phyloP scores from a whole-genome alignment of 2,797 vertebrate species.

The Phalloptychus januarius region DNA sequence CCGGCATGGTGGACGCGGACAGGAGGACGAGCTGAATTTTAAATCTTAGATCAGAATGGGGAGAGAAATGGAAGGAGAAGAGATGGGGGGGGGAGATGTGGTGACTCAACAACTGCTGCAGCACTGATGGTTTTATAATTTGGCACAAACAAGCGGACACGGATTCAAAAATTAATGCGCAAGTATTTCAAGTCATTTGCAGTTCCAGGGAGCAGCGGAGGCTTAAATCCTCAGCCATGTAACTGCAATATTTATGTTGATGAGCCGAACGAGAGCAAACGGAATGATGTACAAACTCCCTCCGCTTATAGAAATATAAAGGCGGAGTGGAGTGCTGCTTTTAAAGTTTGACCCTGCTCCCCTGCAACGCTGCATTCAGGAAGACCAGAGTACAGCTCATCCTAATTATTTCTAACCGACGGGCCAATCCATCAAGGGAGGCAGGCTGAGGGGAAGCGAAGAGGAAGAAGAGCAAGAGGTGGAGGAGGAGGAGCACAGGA shows the following conservation, averaged over 20 bases:
- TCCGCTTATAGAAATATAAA: conserved; percentile 45
- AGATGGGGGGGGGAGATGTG: no score
- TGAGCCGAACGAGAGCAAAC: conserved; percentile 21
- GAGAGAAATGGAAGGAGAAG: no score
- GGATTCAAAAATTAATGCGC: background rate
- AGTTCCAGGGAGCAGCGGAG: conserved; percentile 13
- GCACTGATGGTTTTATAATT: background rate
- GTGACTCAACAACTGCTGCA: background rate
- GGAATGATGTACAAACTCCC: conserved; percentile 24
- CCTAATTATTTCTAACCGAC: conserved; percentile 84
- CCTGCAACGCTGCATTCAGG: conserved; percentile 69
- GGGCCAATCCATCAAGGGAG: conserved; percentile 79
- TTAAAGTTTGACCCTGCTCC: conserved; percentile 69
- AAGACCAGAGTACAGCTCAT: conserved; percentile 75
- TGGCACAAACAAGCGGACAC: background rate
- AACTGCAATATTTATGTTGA: conserved; percentile 37
- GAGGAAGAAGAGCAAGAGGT: conserved; percentile 11
- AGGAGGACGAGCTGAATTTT: background rate
- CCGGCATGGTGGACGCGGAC: no score
- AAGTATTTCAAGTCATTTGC: background rate
- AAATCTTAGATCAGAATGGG: background rate
- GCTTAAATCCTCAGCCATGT: conserved; percentile 18
- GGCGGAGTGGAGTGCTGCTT: conserved; percentile 63
- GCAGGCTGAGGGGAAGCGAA: conserved; percentile 48
- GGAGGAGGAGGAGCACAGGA: conserved; percentile 17